Evolutionary conservation across 2,888 invertebrate genomes (phyloP).

Genomic region (Drosophila lutescens): DNA sequence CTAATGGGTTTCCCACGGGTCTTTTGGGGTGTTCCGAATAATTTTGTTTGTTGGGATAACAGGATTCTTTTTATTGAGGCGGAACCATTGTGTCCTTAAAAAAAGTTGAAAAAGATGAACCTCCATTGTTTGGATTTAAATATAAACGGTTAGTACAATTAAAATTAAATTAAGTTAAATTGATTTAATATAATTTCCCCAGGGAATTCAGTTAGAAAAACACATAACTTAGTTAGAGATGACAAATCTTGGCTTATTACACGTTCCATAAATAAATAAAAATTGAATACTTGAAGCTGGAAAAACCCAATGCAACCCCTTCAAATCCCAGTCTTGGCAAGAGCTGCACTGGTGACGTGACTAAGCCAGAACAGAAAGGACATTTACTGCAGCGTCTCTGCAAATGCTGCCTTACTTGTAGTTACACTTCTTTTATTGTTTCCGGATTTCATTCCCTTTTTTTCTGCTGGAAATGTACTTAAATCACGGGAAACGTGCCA

Average conservation of each 20-base stretch:
- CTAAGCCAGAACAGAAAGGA: conserved; percentile 32
- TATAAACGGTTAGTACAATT: too few species aligned
- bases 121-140: too few species aligned
- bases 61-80: not conserved
- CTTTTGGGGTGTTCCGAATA: not conserved
- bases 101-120: not conserved
- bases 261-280: conserved; percentile 10
- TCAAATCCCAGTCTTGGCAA: conserved; percentile 11
- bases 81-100: not conserved
- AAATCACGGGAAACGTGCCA: conserved; percentile 43
- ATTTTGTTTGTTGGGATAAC: not conserved
- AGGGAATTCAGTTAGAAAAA: not conserved
- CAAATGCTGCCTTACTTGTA: conserved; percentile 28
- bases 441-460: conserved; percentile 15
- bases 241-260: not conserved
- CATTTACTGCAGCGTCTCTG: conserved; percentile 39
- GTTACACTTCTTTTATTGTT: conserved; percentile 38
- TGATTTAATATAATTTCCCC: not conserved
- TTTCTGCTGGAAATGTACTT: conserved; percentile 27
- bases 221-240: not conserved
- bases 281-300: not conserved
- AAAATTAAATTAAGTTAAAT: not conserved
- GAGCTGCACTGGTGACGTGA: conserved; percentile 33
- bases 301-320: not conserved
- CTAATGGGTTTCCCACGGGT: conserved; percentile 18